Evolutionary conservation across 2,888 invertebrate genomes (phyloP), one percentile per base, ranked within the genome.

Genomic region (Athalia cordata): DNA sequence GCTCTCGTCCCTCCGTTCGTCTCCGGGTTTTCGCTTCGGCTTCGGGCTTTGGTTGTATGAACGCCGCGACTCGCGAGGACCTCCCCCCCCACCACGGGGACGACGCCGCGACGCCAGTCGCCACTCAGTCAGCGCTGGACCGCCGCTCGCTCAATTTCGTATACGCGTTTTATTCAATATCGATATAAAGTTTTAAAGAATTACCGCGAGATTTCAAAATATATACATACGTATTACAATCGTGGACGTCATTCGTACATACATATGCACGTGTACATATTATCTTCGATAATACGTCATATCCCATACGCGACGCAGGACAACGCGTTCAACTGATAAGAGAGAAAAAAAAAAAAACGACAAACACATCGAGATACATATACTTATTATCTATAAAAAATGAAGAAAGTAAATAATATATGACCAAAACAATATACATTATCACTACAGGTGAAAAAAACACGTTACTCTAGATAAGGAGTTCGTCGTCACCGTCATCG

Each of bases 121-220:
- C 87, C 87, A 90, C 86, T 90, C 90, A 90, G 90, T 90, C 89
- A 90, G 90, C 89, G 90, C 88, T 89, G 90, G 88, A 90, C 90
- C 89, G 90, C 89, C 90, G 89, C 88, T 89, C 89, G 90, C 88
- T 88, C 87, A 83, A 85, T 85, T 84, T 85, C 85, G 85, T 84
- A 57, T 43, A 75, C 80, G 62, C 75, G 74, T 66, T 74, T 55
- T 64, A 64, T 74, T 66, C 65, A 76, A 76, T 45, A 45, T 76
- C 65, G n/a, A 29, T 29, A 29, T 29, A 29, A 29, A 29, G 29
- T 29, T 29, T 29, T 1, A 2, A 29, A 29, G 29, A 29, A 29
- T 29, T 2, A 78, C 62, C 62, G 43, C 75, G 67, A 75, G 75
- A 29, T 29, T 29, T 29, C 29, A 29, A 29, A 29, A 29, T 29